Base-by-base conservation (phyloP, 2,888 invertebrate genomes). In the Syrista parreyssii region DNA sequence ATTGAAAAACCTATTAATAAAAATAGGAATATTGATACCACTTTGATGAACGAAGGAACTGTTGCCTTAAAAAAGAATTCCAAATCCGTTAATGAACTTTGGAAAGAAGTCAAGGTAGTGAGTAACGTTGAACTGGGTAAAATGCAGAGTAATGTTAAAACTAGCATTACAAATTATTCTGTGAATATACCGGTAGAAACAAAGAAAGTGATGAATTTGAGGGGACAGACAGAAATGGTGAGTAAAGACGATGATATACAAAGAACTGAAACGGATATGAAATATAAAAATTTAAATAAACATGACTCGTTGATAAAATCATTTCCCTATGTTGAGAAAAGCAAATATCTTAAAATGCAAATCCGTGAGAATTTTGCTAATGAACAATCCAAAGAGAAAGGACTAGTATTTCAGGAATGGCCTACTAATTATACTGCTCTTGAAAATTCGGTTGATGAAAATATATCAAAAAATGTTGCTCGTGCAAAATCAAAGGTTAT, bases 331-430 rank as follows among this genome's bases (percentile, higher is more conserved):
- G 69, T 76, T 68, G 73, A 76, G n/a, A 78, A 76, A 69, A 78
- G 78, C 33, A 35, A 76, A 69, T 78, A 73, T 71, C 73, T 78
- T 73, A 73, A 78, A 68, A 68, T 55, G 12, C 78, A 78, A 73
- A 76, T 76, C 1, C 40, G 68, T 68, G 73, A 76, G 68, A 76
- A 76, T 74, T 76, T 78, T n/a, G 31, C 73, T 30, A 76, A 78
- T 11, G 69, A 72, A 12, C 40, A 32, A 9, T 30, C 2, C 11
- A 73, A 55, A 12, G 71, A 33, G 2, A 77, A 79, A 71, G 83
- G 81, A 15, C 68, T 74, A 34, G 82, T 80, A 75, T 81, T 78
- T 68, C 75, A 76, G 9, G 73, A 80, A 34, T 81, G 77, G 82
- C 80, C 80, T 31, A 79, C 79, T 68, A 80, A 73, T 35, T 77